A percentile compares a stretch with the other conserved stretches of the same genome.
Evolutionary conservation across 2,888 invertebrate genomes (phyloP).

Genomic region (Drosophila nr. medialis): DNA sequence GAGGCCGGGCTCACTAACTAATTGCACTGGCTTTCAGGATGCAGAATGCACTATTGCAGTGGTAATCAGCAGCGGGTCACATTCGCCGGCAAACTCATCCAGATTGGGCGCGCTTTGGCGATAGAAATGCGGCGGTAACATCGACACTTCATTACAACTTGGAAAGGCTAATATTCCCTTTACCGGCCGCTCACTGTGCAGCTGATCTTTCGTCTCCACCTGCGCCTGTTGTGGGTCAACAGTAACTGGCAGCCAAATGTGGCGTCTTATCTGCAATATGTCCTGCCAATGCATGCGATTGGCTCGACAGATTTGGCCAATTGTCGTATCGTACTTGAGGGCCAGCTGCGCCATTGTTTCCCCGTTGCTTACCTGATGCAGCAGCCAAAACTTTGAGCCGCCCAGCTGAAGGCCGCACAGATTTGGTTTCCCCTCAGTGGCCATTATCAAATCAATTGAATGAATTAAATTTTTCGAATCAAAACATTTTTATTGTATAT

Average conservation of each 20-base stretch:
- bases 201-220: not conserved
- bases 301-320: slow-evolving; percentile 51
- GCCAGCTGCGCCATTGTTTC: slow-evolving; percentile 56
- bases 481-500: slow-evolving; percentile 4
- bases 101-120: slow-evolving; percentile 50
- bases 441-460: not conserved
- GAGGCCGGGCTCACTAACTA: slow-evolving; percentile 37
- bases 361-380: slow-evolving; percentile 27
- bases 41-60: slow-evolving; percentile 6
- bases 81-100: slow-evolving; percentile 44
- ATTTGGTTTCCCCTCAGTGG: slow-evolving; percentile 24
- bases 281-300: slow-evolving; percentile 62
- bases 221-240: not conserved
- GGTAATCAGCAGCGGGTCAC: slow-evolving; percentile 59
- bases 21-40: slow-evolving; percentile 17
- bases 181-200: not conserved
- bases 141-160: not conserved
- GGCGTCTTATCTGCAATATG: slow-evolving; percentile 36
- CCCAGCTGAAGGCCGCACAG: slow-evolving; percentile 4
- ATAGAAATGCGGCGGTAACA: slow-evolving; percentile 44
- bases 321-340: slow-evolving; percentile 45
- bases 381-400: slow-evolving; percentile 25
- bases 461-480: not conserved
- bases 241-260: slow-evolving; percentile 51
- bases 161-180: not conserved